These are phyloP conservation scores for Ara ararauna DNA, from an alignment of 2,797 vertebrate genomes.

Conservation along the genomic window DNA sequence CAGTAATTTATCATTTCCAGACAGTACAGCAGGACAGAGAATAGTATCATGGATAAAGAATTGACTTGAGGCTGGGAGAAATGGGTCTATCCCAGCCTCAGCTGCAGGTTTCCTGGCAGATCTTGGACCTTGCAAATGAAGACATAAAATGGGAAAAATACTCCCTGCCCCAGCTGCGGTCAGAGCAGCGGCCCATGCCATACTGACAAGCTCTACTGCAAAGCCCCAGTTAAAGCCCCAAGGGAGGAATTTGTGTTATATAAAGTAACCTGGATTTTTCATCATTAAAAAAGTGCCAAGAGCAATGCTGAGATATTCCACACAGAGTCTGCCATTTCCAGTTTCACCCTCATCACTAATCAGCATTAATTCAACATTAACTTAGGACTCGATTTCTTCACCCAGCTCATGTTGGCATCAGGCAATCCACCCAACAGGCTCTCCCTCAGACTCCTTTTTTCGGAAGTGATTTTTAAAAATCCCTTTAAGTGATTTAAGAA, in stretches of 20 bases:
- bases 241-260: background rate
- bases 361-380: constrained; percentile 44
- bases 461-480: constrained; percentile 64
- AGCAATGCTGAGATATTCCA: background rate
- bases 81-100: background rate
- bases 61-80: constrained; percentile 9
- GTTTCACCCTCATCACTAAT: constrained; percentile 22
- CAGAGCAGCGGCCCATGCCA: background rate
- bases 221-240: background rate
- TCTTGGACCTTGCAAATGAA: background rate
- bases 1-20: constrained; percentile 24
- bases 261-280: background rate
- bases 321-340: background rate
- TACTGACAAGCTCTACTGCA: background rate
- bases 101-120: background rate
- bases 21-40: constrained; percentile 24
- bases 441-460: constrained; percentile 36
- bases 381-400: constrained; percentile 27
- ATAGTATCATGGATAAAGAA: constrained; percentile 8
- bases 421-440: constrained; percentile 14
- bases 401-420: background rate
- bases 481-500: constrained; percentile 47
- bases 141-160: background rate
- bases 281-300: background rate
- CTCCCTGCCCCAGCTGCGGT: background rate